A percentile compares a stretch with the other conserved stretches of the same genome.
These are phyloP conservation scores for Potorous gilbertii DNA, from an alignment of 2,797 vertebrate genomes.

Conservation along the genomic window DNA sequence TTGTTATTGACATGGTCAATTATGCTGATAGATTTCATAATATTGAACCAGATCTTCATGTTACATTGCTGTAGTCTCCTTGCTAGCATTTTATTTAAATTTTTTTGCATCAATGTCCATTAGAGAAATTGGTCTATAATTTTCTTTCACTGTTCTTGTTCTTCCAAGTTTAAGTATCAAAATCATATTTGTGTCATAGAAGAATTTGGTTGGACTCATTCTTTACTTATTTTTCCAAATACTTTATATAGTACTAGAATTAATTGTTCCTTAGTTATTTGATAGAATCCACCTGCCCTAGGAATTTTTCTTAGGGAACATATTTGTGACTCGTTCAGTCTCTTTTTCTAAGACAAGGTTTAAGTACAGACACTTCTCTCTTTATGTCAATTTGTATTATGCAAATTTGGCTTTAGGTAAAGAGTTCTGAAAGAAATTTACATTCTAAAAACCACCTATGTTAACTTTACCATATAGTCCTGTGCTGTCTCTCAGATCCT, in stretches of 20 bases:
- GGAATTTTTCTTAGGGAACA: background rate
- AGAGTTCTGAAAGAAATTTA: too few species aligned
- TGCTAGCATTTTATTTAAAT: background rate
- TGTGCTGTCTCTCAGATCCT: background rate
- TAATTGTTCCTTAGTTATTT: background rate
- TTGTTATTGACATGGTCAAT: too few species aligned
- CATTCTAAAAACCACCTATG: too few species aligned
- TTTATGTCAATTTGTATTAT: background rate
- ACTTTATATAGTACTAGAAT: background rate
- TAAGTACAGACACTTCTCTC: background rate
- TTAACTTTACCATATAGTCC: too few species aligned
- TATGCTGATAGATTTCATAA: too few species aligned
- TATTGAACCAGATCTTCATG: background rate
- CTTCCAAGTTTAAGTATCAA: background rate
- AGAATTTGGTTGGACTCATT: background rate
- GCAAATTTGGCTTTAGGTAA: too few species aligned
- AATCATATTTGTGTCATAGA: background rate
- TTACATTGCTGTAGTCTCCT: background rate
- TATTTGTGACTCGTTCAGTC: background rate
- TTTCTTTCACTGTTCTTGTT: background rate
- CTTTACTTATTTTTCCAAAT: background rate
- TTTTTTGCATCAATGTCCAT: background rate
- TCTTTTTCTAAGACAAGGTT: background rate
- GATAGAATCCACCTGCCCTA: background rate
- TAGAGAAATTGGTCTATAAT: background rate